Evolutionary conservation across 92 coral and sea anemone genomes (phyloP).

Genomic region (Isaurus tuberculatus): DNA sequence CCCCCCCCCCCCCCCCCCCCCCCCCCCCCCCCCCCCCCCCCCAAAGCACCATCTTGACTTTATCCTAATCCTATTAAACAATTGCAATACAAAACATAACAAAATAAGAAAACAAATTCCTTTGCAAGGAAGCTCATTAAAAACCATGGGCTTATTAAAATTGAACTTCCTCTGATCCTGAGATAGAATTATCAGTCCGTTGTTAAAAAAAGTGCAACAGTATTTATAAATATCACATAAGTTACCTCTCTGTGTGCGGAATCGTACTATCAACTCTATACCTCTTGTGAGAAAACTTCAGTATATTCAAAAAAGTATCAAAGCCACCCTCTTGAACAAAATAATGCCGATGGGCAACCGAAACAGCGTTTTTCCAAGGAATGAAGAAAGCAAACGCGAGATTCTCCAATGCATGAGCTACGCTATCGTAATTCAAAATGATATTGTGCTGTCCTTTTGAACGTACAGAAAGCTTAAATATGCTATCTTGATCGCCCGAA

Average conservation of each 20-base stretch:
- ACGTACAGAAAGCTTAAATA: neutral
- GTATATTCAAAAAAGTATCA: constrained; percentile 73
- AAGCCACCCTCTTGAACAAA: constrained; percentile 90
- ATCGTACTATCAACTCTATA: constrained; percentile 33
- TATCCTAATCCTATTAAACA: too few species aligned
- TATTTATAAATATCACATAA: too few species aligned
- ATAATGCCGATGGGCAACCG: constrained; percentile 82
- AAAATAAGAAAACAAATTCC: too few species aligned
- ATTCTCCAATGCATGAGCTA: constrained; percentile 59
- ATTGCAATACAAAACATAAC: too few species aligned
- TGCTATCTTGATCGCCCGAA: constrained; percentile 36
- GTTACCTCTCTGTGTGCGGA: constrained; percentile 26
- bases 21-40: too few species aligned
- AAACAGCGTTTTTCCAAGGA: constrained; percentile 79
- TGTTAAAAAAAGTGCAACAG: neutral
- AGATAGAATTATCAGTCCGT: too few species aligned
- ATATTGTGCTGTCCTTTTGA: neutral
- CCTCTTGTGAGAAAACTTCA: constrained; percentile 63
- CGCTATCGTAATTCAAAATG: constrained; percentile 61
- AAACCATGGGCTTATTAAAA: too few species aligned
- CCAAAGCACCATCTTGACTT: too few species aligned
- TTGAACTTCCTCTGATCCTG: too few species aligned
- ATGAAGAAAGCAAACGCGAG: constrained; percentile 77
- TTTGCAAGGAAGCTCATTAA: too few species aligned
- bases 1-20: too few species aligned